Base-by-base conservation (phyloP, 2,113 vertebrate genomes). In the Triplophysa tibetana region DNA sequence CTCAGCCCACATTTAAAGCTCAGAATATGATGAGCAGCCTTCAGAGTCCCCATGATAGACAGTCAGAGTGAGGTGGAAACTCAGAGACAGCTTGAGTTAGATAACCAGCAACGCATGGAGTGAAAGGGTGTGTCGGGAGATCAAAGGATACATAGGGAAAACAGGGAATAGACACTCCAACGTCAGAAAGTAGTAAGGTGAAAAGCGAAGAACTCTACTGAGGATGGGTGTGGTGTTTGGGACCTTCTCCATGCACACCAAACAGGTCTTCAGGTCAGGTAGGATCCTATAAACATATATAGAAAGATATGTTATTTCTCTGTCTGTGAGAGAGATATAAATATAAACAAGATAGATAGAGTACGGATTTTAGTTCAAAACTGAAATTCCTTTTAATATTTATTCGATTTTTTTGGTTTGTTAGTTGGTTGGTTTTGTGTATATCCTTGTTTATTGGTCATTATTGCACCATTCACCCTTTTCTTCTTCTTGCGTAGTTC, bases 151-250 rank as follows among this genome's bases (percentile, higher is more conserved):
- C 17, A 61, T 41, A 69, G 26, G 26, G 77, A 26, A 81, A 56
- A 81, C 52, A 58, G 60, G 73, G 50, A 82, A 2, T 45, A 70
- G 52, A n/a, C 43, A 43, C 1, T 56, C 50, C 66, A 62, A 43
- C 14, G 33, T 50, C 19, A 69, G 21, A 68, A 50, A 41, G 65
- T 45, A 12, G 13, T 4, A 54, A 63, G 64, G 54, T 68, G 50
- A 48, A 70, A 63, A 52, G 69, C 7, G 68, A 48, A 48, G 33
- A 52, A 79, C 23, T 14, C 1, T 9, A 23, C 56, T 69, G 23
- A 76, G 78, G 65, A 89, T 89, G 88, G 88, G 88, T 17, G 66
- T 89, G n/a, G 86, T 89, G 7, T 80, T 89, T 16, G 87, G 88
- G 24, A 89, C 84, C 13, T 89, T 88, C 52, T 89, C 88, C 8